Conservation (phyloP, 1,140 invertebrate genomes). For the Stratiolaelaps scimitus region DNA sequence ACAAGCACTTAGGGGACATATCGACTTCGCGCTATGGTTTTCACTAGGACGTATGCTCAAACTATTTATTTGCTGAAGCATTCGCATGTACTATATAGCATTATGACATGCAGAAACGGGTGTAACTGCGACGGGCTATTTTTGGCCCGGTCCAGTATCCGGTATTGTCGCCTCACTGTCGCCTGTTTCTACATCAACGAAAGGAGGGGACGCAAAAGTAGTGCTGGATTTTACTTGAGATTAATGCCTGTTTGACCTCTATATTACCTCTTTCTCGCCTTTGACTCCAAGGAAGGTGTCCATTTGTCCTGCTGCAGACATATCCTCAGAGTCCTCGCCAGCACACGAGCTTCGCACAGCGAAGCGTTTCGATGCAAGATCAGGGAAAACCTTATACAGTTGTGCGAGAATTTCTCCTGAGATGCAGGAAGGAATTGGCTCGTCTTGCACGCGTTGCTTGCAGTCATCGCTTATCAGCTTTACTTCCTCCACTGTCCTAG, state of each 20-base stretch:
- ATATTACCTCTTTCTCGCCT: conserved; percentile 45
- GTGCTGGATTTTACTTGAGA: conserved; percentile 37
- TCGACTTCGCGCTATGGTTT: too few relatives aligned
- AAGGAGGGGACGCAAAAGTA: conserved; percentile 61
- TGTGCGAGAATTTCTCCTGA: neutral
- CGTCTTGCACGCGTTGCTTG: neutral
- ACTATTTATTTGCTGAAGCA: too few relatives aligned
- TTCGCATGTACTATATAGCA: too few relatives aligned
- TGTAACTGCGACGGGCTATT: too few relatives aligned
- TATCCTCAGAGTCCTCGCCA: conserved; percentile 58
- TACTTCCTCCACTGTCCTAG: neutral
- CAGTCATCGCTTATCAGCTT: neutral
- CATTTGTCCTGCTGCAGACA: conserved; percentile 67
- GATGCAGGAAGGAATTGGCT: neutral
- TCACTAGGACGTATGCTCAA: too few relatives aligned
- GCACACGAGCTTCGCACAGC: conserved; percentile 55
- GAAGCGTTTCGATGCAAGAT: conserved; percentile 35
- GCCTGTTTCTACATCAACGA: conserved; percentile 58
- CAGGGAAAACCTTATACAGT: conserved; percentile 7
- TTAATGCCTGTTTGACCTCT: conserved; percentile 49
- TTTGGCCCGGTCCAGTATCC: too few relatives aligned
- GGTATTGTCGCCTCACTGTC: conserved; percentile 56
- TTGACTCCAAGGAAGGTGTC: conserved; percentile 55
- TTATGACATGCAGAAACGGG: too few relatives aligned
- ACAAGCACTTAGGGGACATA: too few relatives aligned